Evolutionary conservation across 2,888 invertebrate genomes (phyloP).

Genomic region (Sycophila texana): DNA sequence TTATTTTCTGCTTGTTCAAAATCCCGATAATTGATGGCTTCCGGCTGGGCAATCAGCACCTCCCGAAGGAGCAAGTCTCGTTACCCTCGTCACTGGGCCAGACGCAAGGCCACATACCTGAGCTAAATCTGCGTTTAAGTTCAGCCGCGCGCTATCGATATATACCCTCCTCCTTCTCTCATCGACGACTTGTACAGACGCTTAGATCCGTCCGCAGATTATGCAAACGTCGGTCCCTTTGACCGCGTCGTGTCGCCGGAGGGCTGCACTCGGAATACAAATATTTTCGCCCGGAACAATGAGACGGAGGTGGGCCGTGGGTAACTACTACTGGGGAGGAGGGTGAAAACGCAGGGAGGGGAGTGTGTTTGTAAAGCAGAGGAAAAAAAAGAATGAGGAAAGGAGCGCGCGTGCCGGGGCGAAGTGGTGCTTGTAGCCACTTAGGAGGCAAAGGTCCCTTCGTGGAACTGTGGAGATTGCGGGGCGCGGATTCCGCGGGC

Average conservation of each 20-base stretch:
- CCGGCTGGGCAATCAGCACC: conserved; percentile 37
- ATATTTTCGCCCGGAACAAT: background rate
- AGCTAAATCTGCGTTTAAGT: no score
- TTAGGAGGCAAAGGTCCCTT: conserved; percentile 45
- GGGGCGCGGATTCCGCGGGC: conserved; percentile 3
- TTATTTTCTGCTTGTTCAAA: no score
- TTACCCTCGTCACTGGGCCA: background rate
- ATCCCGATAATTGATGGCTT: conserved; percentile 46
- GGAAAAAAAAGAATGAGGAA: background rate
- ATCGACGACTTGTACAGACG: no score
- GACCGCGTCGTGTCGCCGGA: no score
- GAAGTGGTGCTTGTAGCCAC: conserved; percentile 48
- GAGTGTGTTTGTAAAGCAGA: background rate
- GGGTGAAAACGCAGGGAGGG: background rate
- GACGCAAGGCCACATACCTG: no score
- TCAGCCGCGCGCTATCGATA: no score
- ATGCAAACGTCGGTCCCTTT: no score
- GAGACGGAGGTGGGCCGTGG: no score
- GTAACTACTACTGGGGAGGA: background rate
- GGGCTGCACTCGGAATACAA: background rate
- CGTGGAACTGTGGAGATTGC: conserved; percentile 48
- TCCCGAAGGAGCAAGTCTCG: background rate
- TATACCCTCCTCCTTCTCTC: no score
- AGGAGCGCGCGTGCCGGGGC: background rate
- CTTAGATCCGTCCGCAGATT: no score